Base-by-base conservation (phyloP, 2,797 vertebrate genomes). In the Poecilia wingei region DNA sequence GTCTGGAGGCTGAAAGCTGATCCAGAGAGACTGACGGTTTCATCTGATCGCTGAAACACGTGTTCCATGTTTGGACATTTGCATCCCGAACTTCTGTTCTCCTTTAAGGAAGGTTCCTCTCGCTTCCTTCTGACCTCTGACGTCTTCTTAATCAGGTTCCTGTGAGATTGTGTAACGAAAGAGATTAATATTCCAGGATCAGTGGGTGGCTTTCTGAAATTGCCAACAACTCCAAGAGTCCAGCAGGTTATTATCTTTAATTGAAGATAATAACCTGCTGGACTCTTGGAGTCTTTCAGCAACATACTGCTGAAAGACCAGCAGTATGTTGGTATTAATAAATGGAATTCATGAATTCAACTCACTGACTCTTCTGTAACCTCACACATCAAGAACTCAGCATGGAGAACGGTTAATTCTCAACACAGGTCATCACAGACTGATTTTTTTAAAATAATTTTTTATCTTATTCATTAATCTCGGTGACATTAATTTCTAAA, bases 1-100 rank as follows among this genome's bases (percentile, higher is more conserved):
- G 93, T 93, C 92, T 92, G 91, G 87, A 92, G 89, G 86, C 86
- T 91, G 92, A 92, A 93, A 93, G 86, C 74, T 46, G 91, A 93
- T 89, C 90, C 78, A 72, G 79, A 45, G 72, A n/a, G 39, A 49
- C 77, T 31, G 79, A 66, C 81, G 70, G 79, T 79, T 90, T 86
- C 84, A 91, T 93, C 86, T 91, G 90, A 93, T 92, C 82, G 90
- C 91, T 75, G 47, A 55, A 91, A 92, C 93, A 93, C 91, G 88
- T 94, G 93, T 90, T 89, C 89, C 79, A 72, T 92, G 92, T 93
- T 92, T 89, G 49, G 88, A 85, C 89, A 82, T 89, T 91, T 82
- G 88, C 4, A 74, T 81, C 83, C 85, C 70, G 5, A 25, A 61
- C 80, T 20, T 79, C 25, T 51, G 66, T 81, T 82, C 82, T 90